A percentile compares a stretch with the other conserved stretches of the same genome.
These are phyloP conservation scores for Cryptomyrus ogoouensis DNA, from an alignment of 2,113 vertebrate genomes.

Conservation along the genomic window DNA sequence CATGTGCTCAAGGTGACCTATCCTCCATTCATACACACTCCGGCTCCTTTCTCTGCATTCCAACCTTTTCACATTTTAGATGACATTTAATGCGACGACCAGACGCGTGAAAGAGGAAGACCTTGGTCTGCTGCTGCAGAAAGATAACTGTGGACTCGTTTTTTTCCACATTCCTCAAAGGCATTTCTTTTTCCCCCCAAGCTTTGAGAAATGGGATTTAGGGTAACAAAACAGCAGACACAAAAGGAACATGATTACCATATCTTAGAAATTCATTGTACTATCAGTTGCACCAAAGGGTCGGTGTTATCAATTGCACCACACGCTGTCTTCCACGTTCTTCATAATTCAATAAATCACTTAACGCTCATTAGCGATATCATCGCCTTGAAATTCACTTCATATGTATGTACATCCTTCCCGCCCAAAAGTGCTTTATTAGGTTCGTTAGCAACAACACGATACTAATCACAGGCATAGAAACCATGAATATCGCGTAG, in stretches of 20 bases:
- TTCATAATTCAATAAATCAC: constrained; percentile 25
- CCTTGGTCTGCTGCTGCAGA: background rate
- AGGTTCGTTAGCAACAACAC: background rate
- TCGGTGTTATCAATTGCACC: background rate
- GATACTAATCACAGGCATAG: background rate
- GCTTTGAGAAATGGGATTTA: background rate
- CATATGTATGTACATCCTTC: background rate
- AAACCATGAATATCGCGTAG: background rate
- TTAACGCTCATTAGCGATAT: background rate
- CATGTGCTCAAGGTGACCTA: background rate
- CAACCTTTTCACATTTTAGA: background rate
- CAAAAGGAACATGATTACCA: background rate
- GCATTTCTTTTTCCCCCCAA: background rate
- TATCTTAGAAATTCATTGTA: constrained; percentile 31
- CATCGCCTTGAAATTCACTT: background rate
- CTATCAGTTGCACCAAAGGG: constrained; percentile 29
- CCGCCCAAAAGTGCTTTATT: background rate
- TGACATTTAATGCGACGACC: background rate
- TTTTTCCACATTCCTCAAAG: background rate
- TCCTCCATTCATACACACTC: background rate
- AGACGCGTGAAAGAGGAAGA: background rate
- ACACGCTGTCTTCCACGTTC: background rate
- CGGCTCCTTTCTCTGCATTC: background rate
- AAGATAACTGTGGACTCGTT: background rate
- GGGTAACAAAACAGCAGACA: background rate